Percentiles rank a stretch among this genome's conserved stretches.
phyloP scores from a whole-genome alignment of 1,140 invertebrate genomes.

The Drosophila burlai region DNA sequence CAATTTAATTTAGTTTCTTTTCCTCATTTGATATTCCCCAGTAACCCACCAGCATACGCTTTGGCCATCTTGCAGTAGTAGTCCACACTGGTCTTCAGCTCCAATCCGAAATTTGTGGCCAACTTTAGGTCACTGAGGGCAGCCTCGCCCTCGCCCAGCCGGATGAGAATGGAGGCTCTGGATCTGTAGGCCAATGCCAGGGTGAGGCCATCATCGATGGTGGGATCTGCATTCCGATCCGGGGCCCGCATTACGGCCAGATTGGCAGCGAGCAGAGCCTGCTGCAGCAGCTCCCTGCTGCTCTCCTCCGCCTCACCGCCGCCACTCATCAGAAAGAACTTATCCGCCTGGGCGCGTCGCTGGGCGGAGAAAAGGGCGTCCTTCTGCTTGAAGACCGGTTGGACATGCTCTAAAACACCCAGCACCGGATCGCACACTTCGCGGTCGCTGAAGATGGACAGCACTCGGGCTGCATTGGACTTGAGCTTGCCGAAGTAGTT shows the following conservation, averaged over 20 bases:
- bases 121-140: constrained; percentile 88
- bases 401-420: constrained; percentile 85
- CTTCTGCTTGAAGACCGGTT: constrained; percentile 85
- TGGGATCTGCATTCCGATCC: constrained; percentile 85
- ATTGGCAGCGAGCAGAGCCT: constrained; percentile 87
- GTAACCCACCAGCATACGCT: constrained; percentile 86
- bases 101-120: constrained; percentile 87
- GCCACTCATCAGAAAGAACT: constrained; percentile 82
- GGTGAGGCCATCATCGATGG: constrained; percentile 87
- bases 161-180: constrained; percentile 87
- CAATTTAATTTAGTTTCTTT: no score
- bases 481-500: constrained; percentile 86
- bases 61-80: constrained; percentile 88
- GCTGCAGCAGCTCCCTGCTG: constrained; percentile 83
- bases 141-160: constrained; percentile 85
- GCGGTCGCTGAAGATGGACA: constrained; percentile 86
- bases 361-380: constrained; percentile 85
- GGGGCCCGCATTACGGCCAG: constrained; percentile 89
- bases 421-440: constrained; percentile 85
- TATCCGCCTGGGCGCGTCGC: constrained; percentile 85
- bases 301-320: constrained; percentile 31
- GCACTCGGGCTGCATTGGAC: constrained; percentile 86
- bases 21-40: neutral
- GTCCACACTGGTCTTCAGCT: constrained; percentile 86
- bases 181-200: constrained; percentile 88